Evolutionary conservation across 1,140 invertebrate genomes (phyloP), one percentile per base, ranked within the genome.

Genomic region (Zaprionus camerounensis): DNA sequence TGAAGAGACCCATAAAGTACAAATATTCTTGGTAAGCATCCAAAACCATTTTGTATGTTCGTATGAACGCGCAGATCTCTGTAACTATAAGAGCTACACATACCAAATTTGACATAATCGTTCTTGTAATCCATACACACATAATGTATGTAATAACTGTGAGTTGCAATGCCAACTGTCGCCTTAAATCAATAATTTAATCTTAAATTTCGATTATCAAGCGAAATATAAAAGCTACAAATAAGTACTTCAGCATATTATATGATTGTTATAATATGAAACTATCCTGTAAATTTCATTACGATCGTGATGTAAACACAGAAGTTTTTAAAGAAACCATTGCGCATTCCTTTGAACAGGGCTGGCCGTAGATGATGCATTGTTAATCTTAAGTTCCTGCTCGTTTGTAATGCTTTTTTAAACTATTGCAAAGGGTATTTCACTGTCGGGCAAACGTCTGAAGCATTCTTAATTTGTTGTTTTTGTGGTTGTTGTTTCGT

Each of bases 401-500:
- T 11, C 9, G 11, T 12, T 34, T 12, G 34, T 11, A 34, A 34
- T 12, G 11, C 2, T 38, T 13, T 38, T 38, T 38, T 12, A 3
- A 3, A 12, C 34, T 36, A 2, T 12, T 36, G 11, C 11, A 13
- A 13, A 46, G 41, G 41, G 41, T 17, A 46, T 46, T 6, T 9
- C 1, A 17, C n/a, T 2, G 41, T 46, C 41, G n/a, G 0, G 2
- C 41, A 0, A 0, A 3, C 7, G 7, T 17, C 5, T 11, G n/a
- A 3, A 1, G 6, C 7, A 46, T 46, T 46, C 41, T 46, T 46
- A 17, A 17, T 17, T 71, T 58, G 17, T 71, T 70, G 20, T 51
- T 36, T n/a, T 55, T 49, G 20, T 67, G 31, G 22, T 64, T 62
- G 22, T 31, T 67, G 31, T 38, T 79, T 34, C 28, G 11, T 24